A percentile compares a stretch with the other conserved stretches of the same genome.
phyloP scores from a whole-genome alignment of 2,888 invertebrate species.

The Caenorhabditis sulstoni region DNA sequence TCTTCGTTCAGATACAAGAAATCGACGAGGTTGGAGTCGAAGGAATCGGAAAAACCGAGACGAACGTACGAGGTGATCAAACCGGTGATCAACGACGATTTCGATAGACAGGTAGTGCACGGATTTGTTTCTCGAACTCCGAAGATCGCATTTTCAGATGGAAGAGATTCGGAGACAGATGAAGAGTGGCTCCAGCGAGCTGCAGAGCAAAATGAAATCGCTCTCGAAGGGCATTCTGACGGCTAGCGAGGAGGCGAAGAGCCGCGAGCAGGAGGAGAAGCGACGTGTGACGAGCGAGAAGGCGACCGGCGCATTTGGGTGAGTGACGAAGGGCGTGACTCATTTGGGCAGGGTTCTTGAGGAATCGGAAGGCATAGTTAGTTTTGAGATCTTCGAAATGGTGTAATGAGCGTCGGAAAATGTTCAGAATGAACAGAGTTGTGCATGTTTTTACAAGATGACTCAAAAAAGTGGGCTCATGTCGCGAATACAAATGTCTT shows the following conservation, averaged over 20 bases:
- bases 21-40: conserved; percentile 62
- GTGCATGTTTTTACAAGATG: no score
- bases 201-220: conserved; percentile 72
- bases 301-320: conserved; percentile 61
- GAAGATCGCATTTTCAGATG: conserved; percentile 64
- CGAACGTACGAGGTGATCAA: conserved; percentile 74
- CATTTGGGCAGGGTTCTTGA: no score
- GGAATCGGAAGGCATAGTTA: no score
- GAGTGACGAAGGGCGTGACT: background rate
- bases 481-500: no score
- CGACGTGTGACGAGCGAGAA: conserved; percentile 47
- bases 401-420: no score
- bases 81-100: conserved; percentile 78
- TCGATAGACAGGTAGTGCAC: conserved; percentile 80
- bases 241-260: conserved; percentile 62
- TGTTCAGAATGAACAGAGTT: no score
- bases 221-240: conserved; percentile 64
- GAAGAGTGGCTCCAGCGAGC: conserved; percentile 71
- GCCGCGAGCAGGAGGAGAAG: conserved; percentile 61
- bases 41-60: conserved; percentile 68
- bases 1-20: conserved; percentile 73
- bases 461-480: no score
- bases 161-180: conserved; percentile 78
- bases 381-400: no score
- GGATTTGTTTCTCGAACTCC: no score